Conservation (phyloP, 1,140 invertebrate species). For the Aphidius gifuensis region DNA sequence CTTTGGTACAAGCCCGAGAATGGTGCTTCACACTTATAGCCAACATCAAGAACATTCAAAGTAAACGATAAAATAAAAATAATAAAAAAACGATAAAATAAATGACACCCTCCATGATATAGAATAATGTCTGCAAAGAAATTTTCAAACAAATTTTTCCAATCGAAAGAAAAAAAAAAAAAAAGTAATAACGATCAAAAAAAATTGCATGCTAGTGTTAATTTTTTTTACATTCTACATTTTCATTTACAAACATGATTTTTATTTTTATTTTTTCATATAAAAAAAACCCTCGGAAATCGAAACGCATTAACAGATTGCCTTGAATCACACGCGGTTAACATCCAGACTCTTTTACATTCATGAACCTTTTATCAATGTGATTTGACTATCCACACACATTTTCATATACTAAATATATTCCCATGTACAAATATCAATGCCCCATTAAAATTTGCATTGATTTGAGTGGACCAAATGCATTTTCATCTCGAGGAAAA, state of each 20-base stretch:
- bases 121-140: not conserved
- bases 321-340: slow-evolving; percentile 38
- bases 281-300: slow-evolving; percentile 3
- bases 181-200: not conserved
- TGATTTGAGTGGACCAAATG: slow-evolving; percentile 50
- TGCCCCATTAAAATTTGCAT: slow-evolving; percentile 54
- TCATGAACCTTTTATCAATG: slow-evolving; percentile 53
- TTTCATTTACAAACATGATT: too few species aligned
- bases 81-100: too few species aligned
- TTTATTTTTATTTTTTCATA: not conserved
- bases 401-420: slow-evolving; percentile 39
- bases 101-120: not conserved
- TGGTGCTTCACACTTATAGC: slow-evolving; percentile 1
- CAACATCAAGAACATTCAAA: not conserved
- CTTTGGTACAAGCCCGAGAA: slow-evolving; percentile 17
- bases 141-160: not conserved
- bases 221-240: too few species aligned
- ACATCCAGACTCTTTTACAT: slow-evolving; percentile 53
- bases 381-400: slow-evolving; percentile 50
- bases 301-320: slow-evolving; percentile 53
- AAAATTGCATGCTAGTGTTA: too few species aligned
- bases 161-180: not conserved
- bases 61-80: too few species aligned
- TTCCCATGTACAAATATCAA: too few species aligned
- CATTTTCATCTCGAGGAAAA: slow-evolving; percentile 30